A percentile compares a stretch with the other conserved stretches of the same genome.
Evolutionary conservation across 2,797 vertebrate species (phyloP).

Genomic region (Moxostoma hubbsi): DNA sequence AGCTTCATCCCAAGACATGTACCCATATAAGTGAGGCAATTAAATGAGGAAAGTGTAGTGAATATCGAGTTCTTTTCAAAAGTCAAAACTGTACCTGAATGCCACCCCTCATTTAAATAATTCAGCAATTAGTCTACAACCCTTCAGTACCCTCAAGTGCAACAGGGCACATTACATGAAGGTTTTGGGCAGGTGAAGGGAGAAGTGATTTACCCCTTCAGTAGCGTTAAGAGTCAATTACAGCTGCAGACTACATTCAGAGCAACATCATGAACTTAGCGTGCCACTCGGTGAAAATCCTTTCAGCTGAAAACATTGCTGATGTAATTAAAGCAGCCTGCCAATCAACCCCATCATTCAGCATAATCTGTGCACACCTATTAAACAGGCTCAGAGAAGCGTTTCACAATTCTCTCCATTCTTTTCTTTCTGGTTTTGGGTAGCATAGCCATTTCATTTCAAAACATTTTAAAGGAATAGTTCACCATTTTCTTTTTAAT

Average conservation of each 20-base stretch:
- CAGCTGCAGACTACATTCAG: constrained; percentile 31
- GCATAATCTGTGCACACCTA: neutral
- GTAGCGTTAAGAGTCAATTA: constrained; percentile 48
- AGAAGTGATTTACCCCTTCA: constrained; percentile 47
- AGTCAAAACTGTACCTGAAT: constrained; percentile 36
- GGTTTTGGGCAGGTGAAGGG: constrained; percentile 50
- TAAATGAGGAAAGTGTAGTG: neutral
- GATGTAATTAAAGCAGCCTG: constrained; percentile 47
- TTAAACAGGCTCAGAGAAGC: neutral
- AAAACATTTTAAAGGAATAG: too few relatives aligned
- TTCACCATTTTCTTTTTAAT: too few relatives aligned
- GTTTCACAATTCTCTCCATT: too few relatives aligned
- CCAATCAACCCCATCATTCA: constrained; percentile 44
- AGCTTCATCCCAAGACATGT: neutral
- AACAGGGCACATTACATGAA: constrained; percentile 39
- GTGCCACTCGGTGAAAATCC: constrained; percentile 28
- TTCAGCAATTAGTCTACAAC: constrained; percentile 41
- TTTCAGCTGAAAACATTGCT: constrained; percentile 40
- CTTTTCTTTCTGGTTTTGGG: too few relatives aligned
- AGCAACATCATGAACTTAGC: constrained; percentile 44
- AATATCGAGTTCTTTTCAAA: constrained; percentile 12
- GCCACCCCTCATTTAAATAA: constrained; percentile 24
- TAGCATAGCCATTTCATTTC: neutral
- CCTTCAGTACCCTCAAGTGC: constrained; percentile 27
- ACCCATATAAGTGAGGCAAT: neutral